Evolutionary conservation across 2,797 vertebrate genomes (phyloP), one percentile per base, ranked within the genome.

Genomic region (Anisognathus igniventris): DNA sequence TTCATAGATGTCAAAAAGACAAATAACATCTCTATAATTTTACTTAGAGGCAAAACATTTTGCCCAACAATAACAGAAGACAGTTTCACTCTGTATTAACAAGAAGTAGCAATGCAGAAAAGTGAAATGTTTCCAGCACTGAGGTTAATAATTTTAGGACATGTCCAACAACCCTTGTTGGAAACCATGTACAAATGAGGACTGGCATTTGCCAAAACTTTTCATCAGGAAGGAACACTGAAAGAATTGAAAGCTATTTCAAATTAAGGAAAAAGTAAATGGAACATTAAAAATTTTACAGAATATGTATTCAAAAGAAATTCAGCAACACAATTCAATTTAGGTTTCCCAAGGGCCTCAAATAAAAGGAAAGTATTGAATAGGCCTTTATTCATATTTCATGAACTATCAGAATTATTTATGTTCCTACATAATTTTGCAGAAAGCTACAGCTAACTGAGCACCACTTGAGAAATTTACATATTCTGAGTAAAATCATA

Each of bases 381-480:
- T 30, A 83, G 54, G 33, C 19, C 62, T 78, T 77, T 61, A 91
- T 92, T 86, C 66, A 86, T 90, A 86, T 93, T 96, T 95, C 35
- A 92, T 91, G n/a, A 86, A 39, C 82, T 72, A 77, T 57, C 51
- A 44, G 77, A 91, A 93, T 91, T 94, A 91, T 83, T 90, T 91
- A 91, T 74, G 50, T 57, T 86, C 62, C 42, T 78, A 75, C 39
- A 19, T 68, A 65, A 88, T 81, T 84, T 78, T 84, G 33, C 70
- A 92, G 86, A 90, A 90, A 90, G 68, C 50, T 79, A 66, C 66
- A 90, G 57, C 66, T 91, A 88, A 83, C 65, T 72, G 72, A 83
- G 68, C 28, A 86, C 24, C 61, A 90, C 48, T 39, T 87, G 30
- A 80, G 45, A 94, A 92, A 91, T 80, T 42, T 91, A 56, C 57